Conservation (phyloP, 2,888 invertebrate species). For the Camponotus fellah region DNA sequence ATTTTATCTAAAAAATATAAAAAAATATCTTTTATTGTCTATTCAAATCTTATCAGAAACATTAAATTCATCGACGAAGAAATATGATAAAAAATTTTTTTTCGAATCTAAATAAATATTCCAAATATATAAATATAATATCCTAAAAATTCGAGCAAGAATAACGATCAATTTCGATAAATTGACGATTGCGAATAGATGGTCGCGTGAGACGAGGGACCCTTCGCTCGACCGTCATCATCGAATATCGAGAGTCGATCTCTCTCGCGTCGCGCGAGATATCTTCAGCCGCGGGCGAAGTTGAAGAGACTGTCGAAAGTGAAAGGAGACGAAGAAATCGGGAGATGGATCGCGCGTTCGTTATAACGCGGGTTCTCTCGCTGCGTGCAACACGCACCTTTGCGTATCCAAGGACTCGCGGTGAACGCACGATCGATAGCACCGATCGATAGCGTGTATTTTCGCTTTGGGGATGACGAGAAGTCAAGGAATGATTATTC, state of each 20-base stretch:
- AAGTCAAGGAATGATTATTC: constrained; percentile 31
- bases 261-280: constrained; percentile 41
- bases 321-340: constrained; percentile 80
- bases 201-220: constrained; percentile 3
- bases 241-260: constrained; percentile 44
- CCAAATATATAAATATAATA: too few species aligned
- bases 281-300: constrained; percentile 68
- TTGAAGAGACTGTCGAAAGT: constrained; percentile 78
- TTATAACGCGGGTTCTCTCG: constrained; percentile 74
- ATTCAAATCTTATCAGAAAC: neutral
- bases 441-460: constrained; percentile 61
- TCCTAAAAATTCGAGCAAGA: neutral
- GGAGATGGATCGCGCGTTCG: constrained; percentile 78
- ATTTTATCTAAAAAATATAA: neutral
- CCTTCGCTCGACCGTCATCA: constrained; percentile 46
- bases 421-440: constrained; percentile 70
- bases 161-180: neutral
- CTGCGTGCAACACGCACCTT: constrained; percentile 72
- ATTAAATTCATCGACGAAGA: neutral
- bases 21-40: neutral
- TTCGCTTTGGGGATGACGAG: constrained; percentile 62
- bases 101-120: neutral
- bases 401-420: constrained; percentile 76
- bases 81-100: neutral
- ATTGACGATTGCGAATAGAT: constrained; percentile 8